These are phyloP conservation scores for Clinocottus analis DNA, from an alignment of 2,113 vertebrate genomes.

Conservation along the genomic window DNA sequence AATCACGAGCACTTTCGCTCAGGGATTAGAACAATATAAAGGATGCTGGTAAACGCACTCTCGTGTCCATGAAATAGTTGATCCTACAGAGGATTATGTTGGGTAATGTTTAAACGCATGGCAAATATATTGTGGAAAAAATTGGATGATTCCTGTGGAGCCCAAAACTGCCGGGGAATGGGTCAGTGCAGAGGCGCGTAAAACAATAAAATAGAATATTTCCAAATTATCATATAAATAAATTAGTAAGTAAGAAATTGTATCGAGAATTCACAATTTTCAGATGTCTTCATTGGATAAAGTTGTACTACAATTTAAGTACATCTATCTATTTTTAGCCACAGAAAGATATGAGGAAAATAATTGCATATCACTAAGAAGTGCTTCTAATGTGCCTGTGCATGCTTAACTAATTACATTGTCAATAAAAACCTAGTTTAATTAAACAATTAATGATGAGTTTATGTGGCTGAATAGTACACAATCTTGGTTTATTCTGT, in stretches of 20 bases:
- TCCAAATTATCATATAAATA: background rate
- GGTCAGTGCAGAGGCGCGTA: no score
- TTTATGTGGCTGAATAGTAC: conserved; percentile 17
- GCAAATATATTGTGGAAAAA: conserved; percentile 6
- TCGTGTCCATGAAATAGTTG: conserved; percentile 3
- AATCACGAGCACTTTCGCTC: conserved; percentile 40
- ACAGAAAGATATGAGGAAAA: background rate
- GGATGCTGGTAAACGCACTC: background rate
- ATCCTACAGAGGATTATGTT: conserved; percentile 4
- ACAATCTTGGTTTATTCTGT: conserved; percentile 31
- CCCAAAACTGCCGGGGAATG: no score
- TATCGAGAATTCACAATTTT: background rate
- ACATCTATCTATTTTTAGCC: background rate
- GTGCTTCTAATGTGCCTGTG: background rate
- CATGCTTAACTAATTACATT: background rate
- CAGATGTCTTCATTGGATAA: background rate
- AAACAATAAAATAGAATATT: background rate
- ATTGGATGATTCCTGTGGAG: no score
- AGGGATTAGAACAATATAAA: conserved; percentile 22
- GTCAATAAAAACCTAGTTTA: background rate
- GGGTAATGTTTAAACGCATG: conserved; percentile 2
- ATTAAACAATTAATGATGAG: conserved; percentile 6
- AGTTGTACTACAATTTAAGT: background rate
- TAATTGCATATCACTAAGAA: background rate
- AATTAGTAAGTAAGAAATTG: background rate